Evolutionary conservation across 2,888 invertebrate species (phyloP).

Genomic region (Sphinx pinastri): DNA sequence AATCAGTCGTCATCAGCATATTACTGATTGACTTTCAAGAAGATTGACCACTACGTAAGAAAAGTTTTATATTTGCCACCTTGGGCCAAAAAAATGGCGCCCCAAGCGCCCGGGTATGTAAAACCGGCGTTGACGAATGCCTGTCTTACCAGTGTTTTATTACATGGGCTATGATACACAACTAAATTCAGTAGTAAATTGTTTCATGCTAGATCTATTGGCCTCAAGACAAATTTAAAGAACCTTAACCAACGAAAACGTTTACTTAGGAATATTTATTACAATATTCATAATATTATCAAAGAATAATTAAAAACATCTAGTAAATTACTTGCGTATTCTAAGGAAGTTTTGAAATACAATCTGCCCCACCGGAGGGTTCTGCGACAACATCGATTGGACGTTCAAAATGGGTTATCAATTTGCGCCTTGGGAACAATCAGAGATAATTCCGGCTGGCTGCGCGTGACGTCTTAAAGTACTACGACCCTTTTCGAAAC

Average conservation of each 20-base stretch:
- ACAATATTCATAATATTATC: background rate
- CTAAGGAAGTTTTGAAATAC: background rate
- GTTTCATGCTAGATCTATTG: background rate
- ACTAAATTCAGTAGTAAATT: background rate
- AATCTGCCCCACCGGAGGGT: background rate
- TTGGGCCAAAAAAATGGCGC: too few species aligned
- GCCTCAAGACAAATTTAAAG: too few species aligned
- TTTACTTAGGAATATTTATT: background rate
- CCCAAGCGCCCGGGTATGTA: too few species aligned
- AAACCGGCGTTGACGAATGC: too few species aligned
- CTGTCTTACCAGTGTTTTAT: too few species aligned
- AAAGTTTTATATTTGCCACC: too few species aligned
- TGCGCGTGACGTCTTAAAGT: constrained; percentile 46
- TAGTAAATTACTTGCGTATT: background rate
- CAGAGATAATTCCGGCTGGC: constrained; percentile 33
- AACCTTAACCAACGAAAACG: too few species aligned
- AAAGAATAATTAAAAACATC: too few species aligned
- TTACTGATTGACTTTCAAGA: too few species aligned
- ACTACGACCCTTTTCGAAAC: constrained; percentile 23
- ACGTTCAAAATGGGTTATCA: constrained; percentile 15
- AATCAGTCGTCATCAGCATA: too few species aligned
- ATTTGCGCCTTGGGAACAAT: constrained; percentile 29
- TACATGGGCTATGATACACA: too few species aligned
- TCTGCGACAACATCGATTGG: constrained; percentile 1
- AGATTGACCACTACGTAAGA: too few species aligned